phyloP scores from a whole-genome alignment of 2,113 vertebrate species.

The Turdus rufiventris region DNA sequence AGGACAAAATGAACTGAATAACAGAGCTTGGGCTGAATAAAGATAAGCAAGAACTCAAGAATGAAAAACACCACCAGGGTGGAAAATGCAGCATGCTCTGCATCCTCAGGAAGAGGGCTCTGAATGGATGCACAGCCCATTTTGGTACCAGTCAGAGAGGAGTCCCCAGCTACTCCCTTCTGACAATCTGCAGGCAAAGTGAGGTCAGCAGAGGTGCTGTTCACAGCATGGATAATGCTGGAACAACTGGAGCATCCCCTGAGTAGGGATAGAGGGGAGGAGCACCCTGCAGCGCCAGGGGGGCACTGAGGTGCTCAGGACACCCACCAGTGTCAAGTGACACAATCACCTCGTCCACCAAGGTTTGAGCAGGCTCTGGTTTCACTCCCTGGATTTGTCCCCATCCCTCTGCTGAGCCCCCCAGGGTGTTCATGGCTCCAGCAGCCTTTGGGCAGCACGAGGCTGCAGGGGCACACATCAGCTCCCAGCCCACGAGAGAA shows the following conservation, averaged over 20 bases:
- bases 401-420: neutral
- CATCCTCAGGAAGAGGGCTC: neutral
- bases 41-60: slow-evolving; percentile 25
- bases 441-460: neutral
- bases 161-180: neutral
- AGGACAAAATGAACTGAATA: slow-evolving; percentile 53
- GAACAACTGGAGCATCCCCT: neutral
- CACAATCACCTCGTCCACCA: accelerated
- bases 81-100: neutral
- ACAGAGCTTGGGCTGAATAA: slow-evolving; percentile 50
- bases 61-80: neutral
- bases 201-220: neutral
- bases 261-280: accelerated
- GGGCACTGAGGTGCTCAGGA: neutral
- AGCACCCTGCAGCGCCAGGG: accelerated
- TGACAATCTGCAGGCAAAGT: neutral
- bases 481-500: neutral
- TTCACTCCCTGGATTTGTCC: neutral
- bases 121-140: neutral
- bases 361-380: neutral
- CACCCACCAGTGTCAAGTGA: neutral
- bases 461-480: neutral
- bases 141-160: neutral
- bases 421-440: neutral
- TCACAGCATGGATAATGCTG: neutral